phyloP scores from a whole-genome alignment of 2,888 invertebrate species.

The Pecten maximus region DNA sequence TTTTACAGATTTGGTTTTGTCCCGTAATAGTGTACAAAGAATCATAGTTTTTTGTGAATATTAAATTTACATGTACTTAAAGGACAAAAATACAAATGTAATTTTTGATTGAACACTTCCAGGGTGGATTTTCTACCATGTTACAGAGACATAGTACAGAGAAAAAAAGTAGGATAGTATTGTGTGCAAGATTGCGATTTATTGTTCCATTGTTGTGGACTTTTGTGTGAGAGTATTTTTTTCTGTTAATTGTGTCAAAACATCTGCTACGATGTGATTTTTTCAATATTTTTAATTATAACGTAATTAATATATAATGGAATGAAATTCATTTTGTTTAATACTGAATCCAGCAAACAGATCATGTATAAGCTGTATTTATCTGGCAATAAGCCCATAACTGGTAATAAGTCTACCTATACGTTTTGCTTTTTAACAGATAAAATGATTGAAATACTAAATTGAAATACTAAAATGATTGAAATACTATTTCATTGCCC shows the following conservation, averaged over 20 bases:
- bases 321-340: neutral
- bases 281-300: neutral
- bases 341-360: neutral
- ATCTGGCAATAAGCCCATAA: no score
- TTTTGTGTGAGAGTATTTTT: neutral
- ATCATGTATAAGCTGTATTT: neutral
- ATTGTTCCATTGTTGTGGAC: neutral
- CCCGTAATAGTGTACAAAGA: no score
- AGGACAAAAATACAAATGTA: neutral
- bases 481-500: no score
- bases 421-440: no score
- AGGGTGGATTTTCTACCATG: neutral
- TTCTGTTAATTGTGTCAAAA: neutral
- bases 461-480: no score
- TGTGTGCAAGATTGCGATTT: neutral
- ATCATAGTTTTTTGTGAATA: no score
- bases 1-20: no score
- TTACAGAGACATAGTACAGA: neutral
- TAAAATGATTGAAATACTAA: no score
- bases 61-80: no score
- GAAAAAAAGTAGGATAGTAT: neutral
- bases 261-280: neutral
- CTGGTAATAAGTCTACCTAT: no score
- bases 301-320: neutral
- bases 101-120: neutral